Conservation (phyloP, 2,113 vertebrate species). For the Camelus bactrianus region DNA sequence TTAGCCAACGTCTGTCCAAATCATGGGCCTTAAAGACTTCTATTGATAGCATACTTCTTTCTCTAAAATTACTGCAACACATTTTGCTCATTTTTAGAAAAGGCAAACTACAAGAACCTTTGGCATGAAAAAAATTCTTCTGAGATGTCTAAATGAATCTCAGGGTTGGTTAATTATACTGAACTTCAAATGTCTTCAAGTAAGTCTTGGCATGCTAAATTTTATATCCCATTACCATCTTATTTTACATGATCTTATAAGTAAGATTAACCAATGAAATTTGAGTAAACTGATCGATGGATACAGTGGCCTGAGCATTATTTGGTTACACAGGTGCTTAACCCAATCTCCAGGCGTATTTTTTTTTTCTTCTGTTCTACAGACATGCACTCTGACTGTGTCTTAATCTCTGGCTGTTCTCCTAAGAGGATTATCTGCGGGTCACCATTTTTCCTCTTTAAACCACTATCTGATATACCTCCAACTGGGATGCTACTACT, state of each 20-base stretch:
- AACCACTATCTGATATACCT: constrained; percentile 27
- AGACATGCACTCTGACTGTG: not conserved
- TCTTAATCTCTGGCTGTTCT: constrained; percentile 45
- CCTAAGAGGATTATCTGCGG: not conserved
- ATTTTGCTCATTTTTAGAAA: constrained; percentile 73
- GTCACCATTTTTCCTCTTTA: constrained; percentile 42
- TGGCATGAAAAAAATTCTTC: constrained; percentile 47
- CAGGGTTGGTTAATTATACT: constrained; percentile 36
- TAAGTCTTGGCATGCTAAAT: not conserved
- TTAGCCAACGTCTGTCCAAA: constrained; percentile 57
- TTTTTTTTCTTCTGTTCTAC: not conserved
- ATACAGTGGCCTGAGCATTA: not conserved
- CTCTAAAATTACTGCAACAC: constrained; percentile 40
- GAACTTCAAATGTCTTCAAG: constrained; percentile 56
- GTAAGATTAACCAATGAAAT: constrained; percentile 30
- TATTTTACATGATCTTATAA: constrained; percentile 41
- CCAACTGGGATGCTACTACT: not conserved
- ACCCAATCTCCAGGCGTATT: not conserved
- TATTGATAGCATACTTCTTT: constrained; percentile 19
- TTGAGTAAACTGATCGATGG: not conserved
- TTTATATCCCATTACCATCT: not conserved
- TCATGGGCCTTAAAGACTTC: not conserved
- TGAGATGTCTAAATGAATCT: constrained; percentile 48
- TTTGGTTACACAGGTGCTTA: not conserved
- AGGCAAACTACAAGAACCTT: not conserved